Percentiles rank a stretch among this genome's conserved stretches.
phyloP scores from a whole-genome alignment of 2,797 vertebrate genomes.

The Microctenopoma stevenorrisi region DNA sequence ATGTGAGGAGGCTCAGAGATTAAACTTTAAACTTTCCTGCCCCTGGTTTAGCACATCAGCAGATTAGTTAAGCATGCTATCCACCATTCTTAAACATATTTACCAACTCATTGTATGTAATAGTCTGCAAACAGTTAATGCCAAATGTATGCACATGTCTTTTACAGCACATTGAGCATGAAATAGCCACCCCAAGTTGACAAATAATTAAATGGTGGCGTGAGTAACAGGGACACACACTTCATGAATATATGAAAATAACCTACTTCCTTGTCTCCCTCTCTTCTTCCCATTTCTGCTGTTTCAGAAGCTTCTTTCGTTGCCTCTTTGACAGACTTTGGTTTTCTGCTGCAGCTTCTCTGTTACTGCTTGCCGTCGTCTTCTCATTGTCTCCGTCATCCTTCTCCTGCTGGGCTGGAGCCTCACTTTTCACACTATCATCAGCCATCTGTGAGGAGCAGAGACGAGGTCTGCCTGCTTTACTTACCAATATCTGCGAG shows the following conservation, averaged over 20 bases:
- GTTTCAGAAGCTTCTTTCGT: slow-evolving; percentile 90
- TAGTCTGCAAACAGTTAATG: too few species aligned
- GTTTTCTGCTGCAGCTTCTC: slow-evolving; percentile 4
- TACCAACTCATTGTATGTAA: too few species aligned
- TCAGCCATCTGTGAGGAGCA: slow-evolving; percentile 42
- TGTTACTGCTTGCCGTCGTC: slow-evolving; percentile 2
- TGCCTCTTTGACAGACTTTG: slow-evolving; percentile 90
- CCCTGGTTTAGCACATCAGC: too few species aligned
- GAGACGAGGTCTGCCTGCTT: not conserved
- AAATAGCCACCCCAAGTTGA: not conserved
- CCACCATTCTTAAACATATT: too few species aligned
- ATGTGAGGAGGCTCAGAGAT: too few species aligned
- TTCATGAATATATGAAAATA: not conserved
- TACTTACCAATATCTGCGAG: not conserved
- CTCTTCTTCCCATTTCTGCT: slow-evolving; percentile 96
- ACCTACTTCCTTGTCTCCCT: slow-evolving; percentile 90
- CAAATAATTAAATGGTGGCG: not conserved
- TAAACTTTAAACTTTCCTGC: too few species aligned
- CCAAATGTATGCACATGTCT: too few species aligned
- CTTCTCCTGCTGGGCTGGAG: not conserved
- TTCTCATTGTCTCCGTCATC: not conserved
- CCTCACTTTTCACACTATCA: slow-evolving; percentile 4
- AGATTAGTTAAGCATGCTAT: too few species aligned
- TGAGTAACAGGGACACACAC: not conserved
- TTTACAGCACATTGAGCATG: too few species aligned